Percentiles rank a stretch among this genome's conserved stretches.
Conservation (phyloP, 2,113 vertebrate species). For the Copsychus sechellarum region DNA sequence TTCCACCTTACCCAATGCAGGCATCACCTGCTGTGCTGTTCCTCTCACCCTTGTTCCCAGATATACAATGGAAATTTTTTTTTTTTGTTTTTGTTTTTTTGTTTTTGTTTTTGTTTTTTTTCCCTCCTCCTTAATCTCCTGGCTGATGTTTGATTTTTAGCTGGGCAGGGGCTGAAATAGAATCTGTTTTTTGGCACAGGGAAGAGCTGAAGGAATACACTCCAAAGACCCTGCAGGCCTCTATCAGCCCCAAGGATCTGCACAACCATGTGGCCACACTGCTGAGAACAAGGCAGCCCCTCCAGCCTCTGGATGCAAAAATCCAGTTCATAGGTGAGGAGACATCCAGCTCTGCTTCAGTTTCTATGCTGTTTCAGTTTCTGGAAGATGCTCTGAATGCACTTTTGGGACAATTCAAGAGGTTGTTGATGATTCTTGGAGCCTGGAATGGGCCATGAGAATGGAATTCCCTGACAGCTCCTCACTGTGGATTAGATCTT, state of each 20-base stretch:
- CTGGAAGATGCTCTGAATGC: not conserved
- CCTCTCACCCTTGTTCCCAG: not conserved
- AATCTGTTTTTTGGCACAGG: constrained; percentile 66
- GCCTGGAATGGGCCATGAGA: not conserved
- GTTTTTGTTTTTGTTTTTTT: too few relatives aligned
- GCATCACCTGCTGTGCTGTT: not conserved
- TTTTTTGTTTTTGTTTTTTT: too few relatives aligned
- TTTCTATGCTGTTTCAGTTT: not conserved
- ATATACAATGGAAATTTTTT: not conserved
- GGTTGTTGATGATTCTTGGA: not conserved
- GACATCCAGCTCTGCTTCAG: not conserved
- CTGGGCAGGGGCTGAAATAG: not conserved
- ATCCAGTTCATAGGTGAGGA: constrained; percentile 84
- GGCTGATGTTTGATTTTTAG: not conserved
- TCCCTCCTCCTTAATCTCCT: not conserved
- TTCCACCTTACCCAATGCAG: not conserved
- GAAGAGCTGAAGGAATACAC: constrained; percentile 78
- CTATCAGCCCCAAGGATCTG: constrained; percentile 53
- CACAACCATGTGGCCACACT: constrained; percentile 43
- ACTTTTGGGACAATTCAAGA: not conserved
- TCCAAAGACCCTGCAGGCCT: constrained; percentile 64
- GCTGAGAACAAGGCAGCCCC: constrained; percentile 52
- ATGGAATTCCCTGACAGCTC: not conserved
- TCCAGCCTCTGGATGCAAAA: constrained; percentile 79
- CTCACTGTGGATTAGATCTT: not conserved